Evolutionary conservation across 2,888 invertebrate genomes (phyloP), one percentile per base, ranked within the genome.

Genomic region (Fragum sueziense): DNA sequence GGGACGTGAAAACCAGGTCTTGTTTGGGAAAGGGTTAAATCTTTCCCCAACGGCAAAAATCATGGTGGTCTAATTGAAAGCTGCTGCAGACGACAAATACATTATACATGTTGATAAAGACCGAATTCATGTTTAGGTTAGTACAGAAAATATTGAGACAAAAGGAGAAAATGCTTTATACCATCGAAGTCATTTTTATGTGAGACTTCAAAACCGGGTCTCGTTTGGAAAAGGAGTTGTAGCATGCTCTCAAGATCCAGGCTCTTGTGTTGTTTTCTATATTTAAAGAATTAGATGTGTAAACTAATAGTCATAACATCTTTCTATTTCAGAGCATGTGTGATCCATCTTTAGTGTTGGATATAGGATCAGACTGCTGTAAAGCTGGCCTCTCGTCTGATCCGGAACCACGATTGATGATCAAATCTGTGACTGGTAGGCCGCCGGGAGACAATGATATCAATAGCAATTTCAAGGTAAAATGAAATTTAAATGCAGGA

Each of bases 401-500:
- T 9, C 11, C 68, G 2, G 72, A 74, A 27, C 79, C 79, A 25
- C 33, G 54, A 11, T n/a, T 70, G 17, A 51, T 25, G 20, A 25
- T 79, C 17, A 31, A 68, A 37, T 71, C 74, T 25, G 70, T 72
- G 27, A 79, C 75, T 22, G 75, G 74, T n/a, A 34, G 78, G 22
- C 78, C 69, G 31, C 78, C 78, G 6, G 68, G 47, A 67, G 73
- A 73, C 7, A 52, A 70, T 27, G 78, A 78, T 52, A 65, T 69
- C 61, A 52, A 61, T 37, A 59, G 77, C 27, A 72, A 68, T 37
- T 77, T 59, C 29, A 72, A 77, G 77, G 77, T 77, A 72, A 34
- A 29, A 27, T 27, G 7, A 9, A 14, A n/a, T n/a, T n/a, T n/a
- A n/a, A n/a, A n/a, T n/a, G n/a, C n/a, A n/a, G n/a, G n/a, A n/a